phyloP scores from a whole-genome alignment of 2,797 vertebrate species.

The Myotis vivesi region DNA sequence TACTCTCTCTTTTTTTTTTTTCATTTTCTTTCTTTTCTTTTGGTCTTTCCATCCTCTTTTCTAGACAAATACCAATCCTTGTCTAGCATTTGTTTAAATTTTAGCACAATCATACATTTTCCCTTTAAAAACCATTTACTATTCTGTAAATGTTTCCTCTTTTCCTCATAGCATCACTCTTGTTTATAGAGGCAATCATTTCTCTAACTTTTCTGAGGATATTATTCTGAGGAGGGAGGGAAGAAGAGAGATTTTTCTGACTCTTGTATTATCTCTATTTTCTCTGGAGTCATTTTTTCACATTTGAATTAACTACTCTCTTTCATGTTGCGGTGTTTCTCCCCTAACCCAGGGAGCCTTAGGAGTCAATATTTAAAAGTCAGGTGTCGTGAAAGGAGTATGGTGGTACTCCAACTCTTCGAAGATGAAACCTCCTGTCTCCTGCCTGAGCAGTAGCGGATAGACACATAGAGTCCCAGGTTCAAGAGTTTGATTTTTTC shows the following conservation, averaged over 20 bases:
- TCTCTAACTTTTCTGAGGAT: not conserved
- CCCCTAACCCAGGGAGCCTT: not conserved
- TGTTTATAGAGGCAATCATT: not conserved
- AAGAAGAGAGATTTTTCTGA: not conserved
- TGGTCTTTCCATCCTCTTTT: not conserved
- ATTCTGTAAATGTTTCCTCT: not conserved
- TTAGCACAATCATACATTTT: conserved; percentile 10
- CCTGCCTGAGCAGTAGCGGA: not conserved
- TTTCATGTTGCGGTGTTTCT: not conserved
- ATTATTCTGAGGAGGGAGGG: not conserved
- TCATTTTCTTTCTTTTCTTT: not conserved
- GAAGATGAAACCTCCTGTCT: not conserved
- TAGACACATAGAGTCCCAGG: accelerated
- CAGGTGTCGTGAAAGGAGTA: not conserved
- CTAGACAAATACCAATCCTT: not conserved
- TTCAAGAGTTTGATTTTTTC: not conserved
- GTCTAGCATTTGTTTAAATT: not conserved
- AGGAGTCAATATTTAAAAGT: not conserved
- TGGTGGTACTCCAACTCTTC: not conserved
- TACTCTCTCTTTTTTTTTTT: not conserved
- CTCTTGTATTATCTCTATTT: not conserved
- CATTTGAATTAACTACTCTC: not conserved
- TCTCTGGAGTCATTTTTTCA: not conserved
- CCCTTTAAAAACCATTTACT: not conserved
- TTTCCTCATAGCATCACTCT: not conserved